Evolutionary conservation across 2,113 vertebrate genomes (phyloP).

Genomic region (Pyrgilauda ruficollis): DNA sequence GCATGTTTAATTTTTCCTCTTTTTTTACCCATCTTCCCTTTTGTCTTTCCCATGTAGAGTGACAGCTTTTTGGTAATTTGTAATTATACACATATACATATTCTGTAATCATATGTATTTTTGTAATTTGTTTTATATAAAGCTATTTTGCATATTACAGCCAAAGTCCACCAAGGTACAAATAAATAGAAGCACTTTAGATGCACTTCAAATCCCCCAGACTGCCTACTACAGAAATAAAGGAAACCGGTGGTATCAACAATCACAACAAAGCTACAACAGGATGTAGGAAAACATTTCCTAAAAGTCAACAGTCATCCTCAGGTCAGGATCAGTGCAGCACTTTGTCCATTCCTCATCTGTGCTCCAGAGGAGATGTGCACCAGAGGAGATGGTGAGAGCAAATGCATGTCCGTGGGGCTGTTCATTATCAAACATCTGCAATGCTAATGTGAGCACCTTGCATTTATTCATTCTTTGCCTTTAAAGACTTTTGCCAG

Average conservation of each 20-base stretch:
- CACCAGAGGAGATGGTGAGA: background rate
- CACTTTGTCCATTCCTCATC: background rate
- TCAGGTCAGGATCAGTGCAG: background rate
- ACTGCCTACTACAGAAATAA: background rate
- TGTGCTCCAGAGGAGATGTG: background rate
- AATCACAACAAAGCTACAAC: background rate
- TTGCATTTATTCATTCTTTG: background rate
- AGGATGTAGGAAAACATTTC: background rate
- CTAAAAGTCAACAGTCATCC: background rate
- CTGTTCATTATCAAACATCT: background rate
- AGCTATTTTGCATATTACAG: background rate
- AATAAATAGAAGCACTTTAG: background rate
- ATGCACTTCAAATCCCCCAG: background rate
- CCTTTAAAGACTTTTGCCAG: slow-evolving; percentile 17
- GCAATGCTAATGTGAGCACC: background rate
- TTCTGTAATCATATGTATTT: background rate
- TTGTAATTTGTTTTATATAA: background rate
- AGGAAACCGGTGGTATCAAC: background rate
- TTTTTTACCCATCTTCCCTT: background rate
- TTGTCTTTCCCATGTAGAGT: background rate
- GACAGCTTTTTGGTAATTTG: background rate
- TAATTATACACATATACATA: background rate
- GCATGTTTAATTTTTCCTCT: background rate
- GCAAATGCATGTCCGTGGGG: background rate
- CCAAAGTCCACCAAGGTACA: background rate